Evolutionary conservation across 2,797 vertebrate species (phyloP).

Genomic region (Hephaestus fuliginosus): DNA sequence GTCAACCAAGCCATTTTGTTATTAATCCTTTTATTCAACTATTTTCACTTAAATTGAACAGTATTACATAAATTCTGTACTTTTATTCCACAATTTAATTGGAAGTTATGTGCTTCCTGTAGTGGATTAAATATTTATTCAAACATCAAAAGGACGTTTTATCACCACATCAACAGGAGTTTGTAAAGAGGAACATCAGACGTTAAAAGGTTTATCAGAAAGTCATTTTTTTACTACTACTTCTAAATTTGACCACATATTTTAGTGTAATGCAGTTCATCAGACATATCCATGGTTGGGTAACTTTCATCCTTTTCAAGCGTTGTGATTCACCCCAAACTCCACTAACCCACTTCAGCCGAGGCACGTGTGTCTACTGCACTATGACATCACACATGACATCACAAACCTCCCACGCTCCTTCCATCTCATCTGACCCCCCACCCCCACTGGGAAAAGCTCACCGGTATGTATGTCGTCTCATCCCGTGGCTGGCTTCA

Average conservation of each 20-base stretch:
- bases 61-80: background rate
- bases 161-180: background rate
- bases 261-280: background rate
- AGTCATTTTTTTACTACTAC: background rate
- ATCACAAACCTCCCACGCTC: conserved; percentile 13
- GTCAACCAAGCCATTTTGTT: background rate
- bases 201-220: background rate
- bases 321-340: background rate
- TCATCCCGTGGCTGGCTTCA: background rate
- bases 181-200: background rate
- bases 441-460: background rate
- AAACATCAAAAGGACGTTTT: background rate
- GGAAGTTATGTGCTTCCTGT: background rate
- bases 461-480: background rate
- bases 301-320: background rate
- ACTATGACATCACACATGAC: conserved; percentile 53
- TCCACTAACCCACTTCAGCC: conserved; percentile 35
- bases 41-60: background rate
- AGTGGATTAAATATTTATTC: background rate
- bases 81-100: background rate
- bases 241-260: background rate
- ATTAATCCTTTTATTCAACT: background rate
- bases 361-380: conserved; percentile 24
- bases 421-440: background rate
- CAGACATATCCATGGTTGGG: background rate